Conservation (phyloP, 2,888 invertebrate genomes). For the Imbricaverruca yamaguchii region DNA sequence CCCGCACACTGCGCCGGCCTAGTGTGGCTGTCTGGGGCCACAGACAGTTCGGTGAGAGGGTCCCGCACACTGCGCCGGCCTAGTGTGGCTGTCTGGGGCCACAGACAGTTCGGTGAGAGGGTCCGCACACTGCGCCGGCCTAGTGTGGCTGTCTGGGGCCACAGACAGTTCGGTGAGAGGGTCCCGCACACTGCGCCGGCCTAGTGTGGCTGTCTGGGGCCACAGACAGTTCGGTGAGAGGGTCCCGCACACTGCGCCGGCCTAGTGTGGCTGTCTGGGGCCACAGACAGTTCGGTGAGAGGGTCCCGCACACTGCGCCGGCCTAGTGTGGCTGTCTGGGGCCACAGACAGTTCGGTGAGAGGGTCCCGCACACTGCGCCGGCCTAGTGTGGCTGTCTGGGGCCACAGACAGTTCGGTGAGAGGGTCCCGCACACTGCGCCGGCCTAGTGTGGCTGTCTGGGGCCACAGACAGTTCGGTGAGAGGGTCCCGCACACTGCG, state of each 20-base stretch:
- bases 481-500: background rate
- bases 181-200: background rate
- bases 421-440: background rate
- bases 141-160: slow-evolving; percentile 26
- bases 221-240: slow-evolving; percentile 15
- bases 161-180: slow-evolving; percentile 10
- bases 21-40: slow-evolving; percentile 26
- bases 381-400: slow-evolving; percentile 24
- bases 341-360: slow-evolving; percentile 20
- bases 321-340: slow-evolving; percentile 25
- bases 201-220: slow-evolving; percentile 25
- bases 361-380: background rate
- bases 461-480: slow-evolving; percentile 23
- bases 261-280: slow-evolving; percentile 26
- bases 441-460: slow-evolving; percentile 23
- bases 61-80: background rate
- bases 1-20: background rate
- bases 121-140: background rate
- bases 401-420: slow-evolving; percentile 22
- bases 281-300: slow-evolving; percentile 14
- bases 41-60: slow-evolving; percentile 4
- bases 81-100: slow-evolving; percentile 26
- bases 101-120: slow-evolving; percentile 10
- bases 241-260: background rate
- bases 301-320: background rate